Percentiles rank a stretch among this genome's conserved stretches.
These are phyloP conservation scores for Callosobruchus maculatus DNA, from an alignment of 2,888 invertebrate genomes.

Conservation along the genomic window DNA sequence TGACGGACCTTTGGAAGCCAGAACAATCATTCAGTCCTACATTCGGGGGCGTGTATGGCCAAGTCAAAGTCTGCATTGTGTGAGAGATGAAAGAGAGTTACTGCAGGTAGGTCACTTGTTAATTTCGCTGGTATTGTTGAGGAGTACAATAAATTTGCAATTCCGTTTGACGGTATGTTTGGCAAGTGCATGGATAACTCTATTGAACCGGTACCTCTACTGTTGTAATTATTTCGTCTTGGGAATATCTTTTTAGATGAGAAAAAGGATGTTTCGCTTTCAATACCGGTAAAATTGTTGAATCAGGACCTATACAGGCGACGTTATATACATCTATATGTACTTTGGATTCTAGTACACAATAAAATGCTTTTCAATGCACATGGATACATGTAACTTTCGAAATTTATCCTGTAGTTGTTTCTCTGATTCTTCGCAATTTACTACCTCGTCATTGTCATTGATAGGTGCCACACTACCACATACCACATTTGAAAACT, in stretches of 20 bases:
- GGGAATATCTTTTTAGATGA: not conserved
- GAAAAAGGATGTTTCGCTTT: not conserved
- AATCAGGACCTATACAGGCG: no score
- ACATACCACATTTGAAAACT: no score
- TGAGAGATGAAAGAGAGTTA: not conserved
- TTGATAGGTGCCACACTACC: no score
- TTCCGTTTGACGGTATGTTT: not conserved
- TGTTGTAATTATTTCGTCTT: not conserved
- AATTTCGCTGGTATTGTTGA: not conserved
- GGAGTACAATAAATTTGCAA: not conserved
- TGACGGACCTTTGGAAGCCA: not conserved
- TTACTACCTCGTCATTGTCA: no score
- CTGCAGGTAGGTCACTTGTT: not conserved
- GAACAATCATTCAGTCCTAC: not conserved
- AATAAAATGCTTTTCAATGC: no score
- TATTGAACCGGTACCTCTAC: not conserved
- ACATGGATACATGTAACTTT: no score
- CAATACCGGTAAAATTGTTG: no score
- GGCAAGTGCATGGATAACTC: not conserved
- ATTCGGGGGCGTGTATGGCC: not conserved
- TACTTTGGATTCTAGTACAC: no score
- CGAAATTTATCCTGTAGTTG: no score
- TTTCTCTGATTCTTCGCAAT: no score
- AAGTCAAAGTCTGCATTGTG: not conserved
- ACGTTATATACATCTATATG: no score